Evolutionary conservation across 2,888 invertebrate genomes (phyloP).

Genomic region (Liodrosophila aerea): DNA sequence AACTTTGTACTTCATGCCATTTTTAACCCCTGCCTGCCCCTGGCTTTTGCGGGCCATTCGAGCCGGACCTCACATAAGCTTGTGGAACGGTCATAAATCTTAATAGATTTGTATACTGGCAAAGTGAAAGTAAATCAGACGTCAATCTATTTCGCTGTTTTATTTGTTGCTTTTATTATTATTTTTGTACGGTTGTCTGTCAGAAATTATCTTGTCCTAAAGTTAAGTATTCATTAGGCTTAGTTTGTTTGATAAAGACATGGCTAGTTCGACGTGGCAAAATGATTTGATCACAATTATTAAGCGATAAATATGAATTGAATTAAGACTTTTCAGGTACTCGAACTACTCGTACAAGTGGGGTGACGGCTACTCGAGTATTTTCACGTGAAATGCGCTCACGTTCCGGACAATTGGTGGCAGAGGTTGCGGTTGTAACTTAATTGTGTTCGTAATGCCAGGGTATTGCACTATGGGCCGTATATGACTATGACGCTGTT

Average conservation of each 20-base stretch:
- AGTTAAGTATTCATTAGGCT: constrained; percentile 54
- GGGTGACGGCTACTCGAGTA: constrained; percentile 49
- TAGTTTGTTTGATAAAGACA: constrained; percentile 44
- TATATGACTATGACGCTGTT: constrained; percentile 20
- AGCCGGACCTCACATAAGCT: constrained; percentile 39
- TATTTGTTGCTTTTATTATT: constrained; percentile 1
- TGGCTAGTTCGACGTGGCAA: constrained; percentile 8
- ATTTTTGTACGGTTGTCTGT: constrained; percentile 11
- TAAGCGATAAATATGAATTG: constrained; percentile 23
- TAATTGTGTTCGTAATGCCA: constrained; percentile 52
- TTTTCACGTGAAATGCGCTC: constrained; percentile 41
- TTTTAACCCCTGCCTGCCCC: constrained; percentile 10
- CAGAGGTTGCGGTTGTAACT: constrained; percentile 45
- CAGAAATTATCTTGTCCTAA: constrained; percentile 44
- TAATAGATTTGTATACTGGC: constrained; percentile 55
- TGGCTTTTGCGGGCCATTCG: constrained; percentile 9
- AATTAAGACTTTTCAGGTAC: constrained; percentile 25
- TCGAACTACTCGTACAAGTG: background rate
- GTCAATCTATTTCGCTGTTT: constrained; percentile 43
- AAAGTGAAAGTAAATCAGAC: constrained; percentile 62
- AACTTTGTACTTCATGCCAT: background rate
- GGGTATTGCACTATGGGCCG: constrained; percentile 51
- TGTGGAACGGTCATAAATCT: constrained; percentile 52
- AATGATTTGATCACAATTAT: constrained; percentile 6
- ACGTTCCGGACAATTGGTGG: constrained; percentile 43